Evolutionary conservation across 1,140 invertebrate species (phyloP), one percentile per base, ranked within the genome.

Genomic region (Drosophila kanapiae): DNA sequence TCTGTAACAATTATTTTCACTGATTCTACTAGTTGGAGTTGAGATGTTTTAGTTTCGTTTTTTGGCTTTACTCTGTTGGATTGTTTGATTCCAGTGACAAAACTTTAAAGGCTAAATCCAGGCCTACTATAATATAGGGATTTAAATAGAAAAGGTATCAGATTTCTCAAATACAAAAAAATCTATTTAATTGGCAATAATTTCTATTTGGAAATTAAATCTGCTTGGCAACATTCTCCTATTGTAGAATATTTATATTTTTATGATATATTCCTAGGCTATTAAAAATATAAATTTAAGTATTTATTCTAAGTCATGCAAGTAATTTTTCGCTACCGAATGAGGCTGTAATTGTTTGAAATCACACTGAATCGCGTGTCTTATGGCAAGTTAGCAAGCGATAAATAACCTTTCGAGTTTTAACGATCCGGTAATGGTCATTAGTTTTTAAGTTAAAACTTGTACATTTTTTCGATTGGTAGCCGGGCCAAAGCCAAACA

Each of bases 1-100:
- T 37, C 58, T 67, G 43, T 67, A 64, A 67, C 59, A 63, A 38
- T 64, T 64, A 63, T 67, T 63, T 63, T 63, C 63, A 11, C 58
- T 18, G 58, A 27, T 16, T 27, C 38, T 23, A 37, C 31, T 37
- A 62, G 31, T 29, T 45, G 57, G 23, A 42, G 65, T 70, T 49
- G 2, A 6, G 2, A 6, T 27, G 4, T 33, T 48, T 48, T 33
- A 33, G 43, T 23, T 48, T 48, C 27, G 27, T 57, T 69, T 40
- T 48, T 35, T 33, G 33, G 33, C 23, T n/a, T 38, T 14, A 69
- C 43, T 69, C 53, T 9, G 29, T 68, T 35, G 4, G n/a, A 40
- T 33, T 40, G 16, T 33, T 33, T 40, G 16, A 29, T 51, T 35
- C 6, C 29, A 16, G 27, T 42, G 13, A 0, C 1, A 64, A 53